These are phyloP conservation scores for Grantiella picta DNA, from an alignment of 2,113 vertebrate genomes.

Conservation along the genomic window DNA sequence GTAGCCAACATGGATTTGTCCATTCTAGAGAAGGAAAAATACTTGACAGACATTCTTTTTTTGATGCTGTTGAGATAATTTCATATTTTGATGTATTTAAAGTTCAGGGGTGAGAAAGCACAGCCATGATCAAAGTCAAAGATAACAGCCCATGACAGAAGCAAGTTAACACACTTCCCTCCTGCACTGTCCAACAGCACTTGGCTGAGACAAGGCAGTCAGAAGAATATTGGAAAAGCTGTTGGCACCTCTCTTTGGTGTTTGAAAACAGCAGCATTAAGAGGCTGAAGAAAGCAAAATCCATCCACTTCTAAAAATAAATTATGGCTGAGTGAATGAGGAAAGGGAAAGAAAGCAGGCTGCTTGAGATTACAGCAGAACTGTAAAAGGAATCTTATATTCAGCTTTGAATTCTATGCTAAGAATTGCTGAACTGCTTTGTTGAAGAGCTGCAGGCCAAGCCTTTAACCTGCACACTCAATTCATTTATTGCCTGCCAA, in stretches of 20 bases:
- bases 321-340: not conserved
- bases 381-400: not conserved
- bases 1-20: slow-evolving; percentile 87
- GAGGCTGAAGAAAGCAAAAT: slow-evolving; percentile 1
- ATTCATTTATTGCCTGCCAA: not conserved
- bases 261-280: not conserved
- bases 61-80: not conserved
- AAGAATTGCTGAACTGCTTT: not conserved
- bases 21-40: slow-evolving; percentile 74
- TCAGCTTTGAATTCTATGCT: not conserved
- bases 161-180: not conserved
- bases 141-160: not conserved
- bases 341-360: not conserved
- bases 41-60: not conserved
- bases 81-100: not conserved
- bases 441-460: not conserved
- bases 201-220: not conserved
- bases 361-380: not conserved
- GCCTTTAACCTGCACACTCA: not conserved
- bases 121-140: not conserved
- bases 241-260: not conserved
- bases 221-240: not conserved
- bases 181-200: not conserved
- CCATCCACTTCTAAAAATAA: slow-evolving; percentile 3
- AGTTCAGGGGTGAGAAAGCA: not conserved